These are phyloP conservation scores for Agrotis exclamationis DNA, from an alignment of 2,888 invertebrate genomes.

Conservation along the genomic window DNA sequence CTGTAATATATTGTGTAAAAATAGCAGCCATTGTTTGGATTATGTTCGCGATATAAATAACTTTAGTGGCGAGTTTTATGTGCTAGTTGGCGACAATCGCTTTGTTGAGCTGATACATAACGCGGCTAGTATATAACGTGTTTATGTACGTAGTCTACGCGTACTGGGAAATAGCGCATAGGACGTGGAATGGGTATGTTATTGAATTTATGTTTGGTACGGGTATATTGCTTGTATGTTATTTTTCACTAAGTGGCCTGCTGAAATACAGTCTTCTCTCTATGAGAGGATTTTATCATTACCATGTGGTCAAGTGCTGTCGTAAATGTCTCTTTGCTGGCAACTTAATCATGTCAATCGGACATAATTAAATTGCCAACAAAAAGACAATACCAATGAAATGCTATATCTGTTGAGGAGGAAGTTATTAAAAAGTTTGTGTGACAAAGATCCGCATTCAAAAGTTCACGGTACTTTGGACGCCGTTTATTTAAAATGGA, in stretches of 20 bases:
- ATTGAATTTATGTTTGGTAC: not conserved
- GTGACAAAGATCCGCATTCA: constrained; percentile 28
- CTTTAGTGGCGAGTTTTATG: constrained; percentile 54
- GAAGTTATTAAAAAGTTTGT: constrained; percentile 21
- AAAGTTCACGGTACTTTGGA: constrained; percentile 40
- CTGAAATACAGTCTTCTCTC: not conserved
- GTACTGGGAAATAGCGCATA: not conserved
- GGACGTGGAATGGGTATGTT: constrained; percentile 9
- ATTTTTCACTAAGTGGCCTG: no score
- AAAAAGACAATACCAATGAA: not conserved
- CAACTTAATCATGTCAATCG: no score
- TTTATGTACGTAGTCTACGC: not conserved
- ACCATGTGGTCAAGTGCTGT: no score
- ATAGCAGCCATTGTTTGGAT: constrained; percentile 62
- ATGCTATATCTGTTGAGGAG: constrained; percentile 12
- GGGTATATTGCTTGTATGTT: not conserved
- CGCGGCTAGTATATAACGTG: constrained; percentile 1
- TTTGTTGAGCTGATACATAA: constrained; percentile 27
- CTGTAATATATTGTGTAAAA: constrained; percentile 44
- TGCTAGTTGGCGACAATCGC: constrained; percentile 53
- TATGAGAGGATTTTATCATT: not conserved
- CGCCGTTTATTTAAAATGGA: no score
- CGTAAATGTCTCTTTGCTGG: no score
- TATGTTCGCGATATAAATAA: constrained; percentile 62
- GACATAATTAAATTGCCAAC: no score